Evolutionary conservation across 2,113 vertebrate genomes (phyloP).

Genomic region (Grus americana): DNA sequence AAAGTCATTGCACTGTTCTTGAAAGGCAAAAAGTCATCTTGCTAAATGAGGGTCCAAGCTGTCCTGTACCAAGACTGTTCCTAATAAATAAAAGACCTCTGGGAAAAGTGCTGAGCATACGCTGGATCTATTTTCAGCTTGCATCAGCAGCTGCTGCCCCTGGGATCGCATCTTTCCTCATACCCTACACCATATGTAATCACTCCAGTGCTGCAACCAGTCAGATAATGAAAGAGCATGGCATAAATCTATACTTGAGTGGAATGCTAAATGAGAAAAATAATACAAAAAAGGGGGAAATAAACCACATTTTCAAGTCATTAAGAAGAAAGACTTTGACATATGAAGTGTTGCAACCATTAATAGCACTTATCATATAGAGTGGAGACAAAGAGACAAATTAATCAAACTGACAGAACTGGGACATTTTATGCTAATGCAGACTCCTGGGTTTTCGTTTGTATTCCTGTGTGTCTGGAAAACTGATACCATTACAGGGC

Average conservation of each 20-base stretch:
- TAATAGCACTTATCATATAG: conserved; percentile 88
- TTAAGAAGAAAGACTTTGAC: conserved; percentile 86
- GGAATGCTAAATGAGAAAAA: conserved; percentile 85
- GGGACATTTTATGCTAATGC: conserved; percentile 87
- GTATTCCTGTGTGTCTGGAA: conserved; percentile 80
- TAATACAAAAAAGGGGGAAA: conserved; percentile 79
- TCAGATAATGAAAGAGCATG: conserved; percentile 87
- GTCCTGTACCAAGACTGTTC: conserved; percentile 78
- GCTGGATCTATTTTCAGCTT: conserved; percentile 95
- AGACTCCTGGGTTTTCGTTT: conserved; percentile 78
- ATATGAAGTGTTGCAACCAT: conserved; percentile 86
- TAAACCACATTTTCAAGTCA: conserved; percentile 86
- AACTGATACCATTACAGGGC: conserved; percentile 84
- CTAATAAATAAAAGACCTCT: conserved; percentile 91
- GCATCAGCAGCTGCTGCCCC: conserved; percentile 95
- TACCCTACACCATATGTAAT: conserved; percentile 92
- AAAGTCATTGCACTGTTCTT: conserved; percentile 76
- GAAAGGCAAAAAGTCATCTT: conserved; percentile 82
- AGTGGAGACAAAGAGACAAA: conserved; percentile 89
- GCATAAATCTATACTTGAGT: conserved; percentile 82
- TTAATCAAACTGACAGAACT: conserved; percentile 90
- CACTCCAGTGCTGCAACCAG: conserved; percentile 85
- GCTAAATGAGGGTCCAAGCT: conserved; percentile 80
- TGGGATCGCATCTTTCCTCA: conserved; percentile 88
- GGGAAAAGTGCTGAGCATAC: conserved; percentile 92